Evolutionary conservation across 2,113 vertebrate genomes (phyloP), one percentile per base, ranked within the genome.

Genomic region (Laterallus jamaicensis): DNA sequence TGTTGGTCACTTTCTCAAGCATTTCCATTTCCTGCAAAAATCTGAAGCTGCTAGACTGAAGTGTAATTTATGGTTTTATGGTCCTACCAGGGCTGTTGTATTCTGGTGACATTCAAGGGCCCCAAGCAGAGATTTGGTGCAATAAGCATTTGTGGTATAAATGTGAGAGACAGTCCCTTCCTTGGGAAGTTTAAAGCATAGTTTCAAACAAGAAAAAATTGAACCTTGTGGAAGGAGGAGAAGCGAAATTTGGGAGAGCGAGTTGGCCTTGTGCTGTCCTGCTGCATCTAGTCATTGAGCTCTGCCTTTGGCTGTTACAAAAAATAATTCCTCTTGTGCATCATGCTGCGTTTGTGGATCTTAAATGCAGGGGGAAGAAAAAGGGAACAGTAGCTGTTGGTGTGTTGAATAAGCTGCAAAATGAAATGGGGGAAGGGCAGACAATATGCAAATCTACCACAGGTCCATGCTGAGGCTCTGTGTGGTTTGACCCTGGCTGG

Each of bases 361-460:
- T 5, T 19, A 50, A 12, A 16, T 10, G 6, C 4, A 0, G 28
- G 22, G 22, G 15, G 9, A 10, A 60, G 37, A 12, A 9, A 26
- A 73, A 31, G 15, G 6, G 44, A 12, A 6, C 19, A 44, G 49
- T 35, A 60, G 19, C 54, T 39, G 4, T 58, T 29, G 24, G 25
- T 37, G 59, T 82, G 14, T 18, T 55, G 49, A 67, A 17, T 13
- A 25, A 78, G 15, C 11, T 85, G 28, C 28, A 60, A 56, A 87
- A 63, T 31, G 4, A 35, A 81, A 31, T 21, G 26, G 3, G 1
- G 9, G 3, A 52, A 15, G 9, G 31, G 15, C 11, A 35, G 31
- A 12, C 4, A 15, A 16, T 63, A 12, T 0, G 2, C 50, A 22
- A 1, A 7, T 60, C 26, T 69, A 19, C 15, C 16, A 8, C 0